Conservation (phyloP, 2,797 vertebrate species). For the Malurus leucopterus region DNA sequence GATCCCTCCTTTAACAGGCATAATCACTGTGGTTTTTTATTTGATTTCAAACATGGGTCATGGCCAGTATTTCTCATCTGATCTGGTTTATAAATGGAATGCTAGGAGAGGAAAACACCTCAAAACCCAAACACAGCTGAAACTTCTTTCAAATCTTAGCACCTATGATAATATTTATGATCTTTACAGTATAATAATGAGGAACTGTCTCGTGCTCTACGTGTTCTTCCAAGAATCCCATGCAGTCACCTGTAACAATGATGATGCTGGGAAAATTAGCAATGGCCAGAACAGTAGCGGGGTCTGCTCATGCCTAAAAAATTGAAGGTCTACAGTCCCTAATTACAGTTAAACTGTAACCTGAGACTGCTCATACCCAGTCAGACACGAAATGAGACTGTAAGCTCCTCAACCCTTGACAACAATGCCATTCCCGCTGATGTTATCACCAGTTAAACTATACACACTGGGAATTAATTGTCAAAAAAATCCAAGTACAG, state of each 20-base stretch:
- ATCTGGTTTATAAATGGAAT: background rate
- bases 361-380: background rate
- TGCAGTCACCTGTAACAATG: background rate
- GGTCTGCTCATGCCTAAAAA: background rate
- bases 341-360: background rate
- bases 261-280: background rate
- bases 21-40: background rate
- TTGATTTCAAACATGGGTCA: background rate
- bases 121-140: background rate
- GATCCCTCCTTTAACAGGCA: background rate
- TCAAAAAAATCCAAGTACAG: background rate
- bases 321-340: background rate
- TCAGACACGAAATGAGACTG: conserved; percentile 1
- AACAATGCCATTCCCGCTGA: background rate
- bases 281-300: background rate
- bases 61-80: background rate
- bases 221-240: background rate
- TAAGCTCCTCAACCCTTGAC: background rate
- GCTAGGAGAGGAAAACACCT: background rate
- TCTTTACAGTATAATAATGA: background rate
- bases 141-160: background rate
- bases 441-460: background rate
- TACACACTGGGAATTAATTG: background rate
- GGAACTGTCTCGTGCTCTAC: background rate
- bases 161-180: background rate